These are phyloP conservation scores for Drosophila neutralis DNA, from an alignment of 2,888 invertebrate genomes.

Conservation along the genomic window DNA sequence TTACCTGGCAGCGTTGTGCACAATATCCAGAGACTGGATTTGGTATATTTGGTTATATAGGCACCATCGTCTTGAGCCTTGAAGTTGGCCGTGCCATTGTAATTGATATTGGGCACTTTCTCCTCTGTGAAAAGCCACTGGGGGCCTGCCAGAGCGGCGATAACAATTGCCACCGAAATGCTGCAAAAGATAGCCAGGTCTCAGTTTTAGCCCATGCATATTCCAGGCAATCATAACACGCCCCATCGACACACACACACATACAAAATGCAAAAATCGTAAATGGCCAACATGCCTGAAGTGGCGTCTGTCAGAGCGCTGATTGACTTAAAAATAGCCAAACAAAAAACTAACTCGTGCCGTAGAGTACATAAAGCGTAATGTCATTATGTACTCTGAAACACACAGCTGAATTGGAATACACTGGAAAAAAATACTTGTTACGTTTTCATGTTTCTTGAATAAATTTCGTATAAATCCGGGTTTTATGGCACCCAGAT, in stretches of 20 bases:
- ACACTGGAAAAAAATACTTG: background rate
- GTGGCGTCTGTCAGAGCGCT: slow-evolving; percentile 24
- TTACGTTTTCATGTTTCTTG: background rate
- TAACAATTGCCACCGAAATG: slow-evolving; percentile 84
- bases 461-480: background rate
- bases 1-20: slow-evolving; percentile 84
- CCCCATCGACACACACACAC: slow-evolving; percentile 2
- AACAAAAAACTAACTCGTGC: background rate
- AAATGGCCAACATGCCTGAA: slow-evolving; percentile 5
- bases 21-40: slow-evolving; percentile 85
- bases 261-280: background rate
- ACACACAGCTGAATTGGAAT: background rate
- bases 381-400: background rate
- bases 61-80: slow-evolving; percentile 84
- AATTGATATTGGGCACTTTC: slow-evolving; percentile 91
- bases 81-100: slow-evolving; percentile 89
- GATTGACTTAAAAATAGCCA: slow-evolving; percentile 22
- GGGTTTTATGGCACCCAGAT: too few relatives aligned
- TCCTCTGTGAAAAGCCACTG: slow-evolving; percentile 96
- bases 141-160: slow-evolving; percentile 85
- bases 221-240: background rate
- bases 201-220: slow-evolving; percentile 32
- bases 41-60: slow-evolving; percentile 84
- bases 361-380: background rate
- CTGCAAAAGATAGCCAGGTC: slow-evolving; percentile 58